Percentiles rank a stretch among this genome's conserved stretches.
phyloP scores from a whole-genome alignment of 2,113 vertebrate genomes.

The Tichodroma muraria region DNA sequence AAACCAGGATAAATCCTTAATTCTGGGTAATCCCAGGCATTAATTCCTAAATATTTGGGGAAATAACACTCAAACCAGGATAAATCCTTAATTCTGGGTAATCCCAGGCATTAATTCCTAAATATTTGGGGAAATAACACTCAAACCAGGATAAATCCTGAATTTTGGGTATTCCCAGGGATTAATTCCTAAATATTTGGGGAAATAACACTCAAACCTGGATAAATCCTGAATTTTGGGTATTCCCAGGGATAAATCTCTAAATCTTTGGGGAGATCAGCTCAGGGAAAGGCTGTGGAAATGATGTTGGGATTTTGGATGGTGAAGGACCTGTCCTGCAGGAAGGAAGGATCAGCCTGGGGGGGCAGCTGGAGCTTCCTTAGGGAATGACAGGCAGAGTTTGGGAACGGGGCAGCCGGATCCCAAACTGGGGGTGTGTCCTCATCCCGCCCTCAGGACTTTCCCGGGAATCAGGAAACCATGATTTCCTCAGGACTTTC shows the following conservation, averaged over 20 bases:
- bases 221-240: not conserved
- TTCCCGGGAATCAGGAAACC: too few relatives aligned
- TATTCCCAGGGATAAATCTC: not conserved
- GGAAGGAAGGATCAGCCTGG: not conserved
- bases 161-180: not conserved
- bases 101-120: not conserved
- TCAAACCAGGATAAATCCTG: not conserved
- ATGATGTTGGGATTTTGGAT: not conserved
- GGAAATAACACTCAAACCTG: not conserved
- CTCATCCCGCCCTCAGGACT: not conserved
- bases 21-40: not conserved
- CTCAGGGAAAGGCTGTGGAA: not conserved
- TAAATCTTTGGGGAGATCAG: not conserved
- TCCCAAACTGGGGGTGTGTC: not conserved
- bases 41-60: not conserved
- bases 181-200: not conserved
- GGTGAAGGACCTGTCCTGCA: not conserved
- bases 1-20: not conserved
- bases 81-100: not conserved
- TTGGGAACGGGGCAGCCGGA: rapidly evolving
- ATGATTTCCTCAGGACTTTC: too few relatives aligned
- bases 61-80: not conserved
- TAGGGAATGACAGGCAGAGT: not conserved
- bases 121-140: not conserved
- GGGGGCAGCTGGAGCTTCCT: not conserved